These are phyloP conservation scores for Champsocephalus gunnari DNA, from an alignment of 2,797 vertebrate genomes.

Conservation along the genomic window DNA sequence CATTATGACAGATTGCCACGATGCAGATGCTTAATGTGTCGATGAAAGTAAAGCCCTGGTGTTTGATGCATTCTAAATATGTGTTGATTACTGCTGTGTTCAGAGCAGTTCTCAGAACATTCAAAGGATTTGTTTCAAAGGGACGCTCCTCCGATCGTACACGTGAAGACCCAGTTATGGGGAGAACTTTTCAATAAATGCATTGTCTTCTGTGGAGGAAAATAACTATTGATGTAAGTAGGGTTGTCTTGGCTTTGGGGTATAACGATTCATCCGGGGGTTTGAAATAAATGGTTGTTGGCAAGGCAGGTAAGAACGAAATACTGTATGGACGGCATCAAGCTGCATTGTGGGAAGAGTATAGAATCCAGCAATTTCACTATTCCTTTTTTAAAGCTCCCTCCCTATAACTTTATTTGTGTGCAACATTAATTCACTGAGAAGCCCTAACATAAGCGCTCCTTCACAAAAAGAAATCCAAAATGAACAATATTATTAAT, in stretches of 20 bases:
- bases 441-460: not conserved
- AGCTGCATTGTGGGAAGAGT: not conserved
- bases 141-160: not conserved
- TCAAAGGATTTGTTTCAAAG: constrained; percentile 13
- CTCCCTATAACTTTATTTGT: not conserved
- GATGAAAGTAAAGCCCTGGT: constrained; percentile 59
- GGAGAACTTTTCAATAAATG: not conserved
- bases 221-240: not conserved
- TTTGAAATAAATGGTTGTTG: not conserved
- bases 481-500: not conserved
- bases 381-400: not conserved
- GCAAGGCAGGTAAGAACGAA: not conserved
- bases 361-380: not conserved
- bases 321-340: not conserved
- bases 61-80: constrained; percentile 39
- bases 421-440: not conserved
- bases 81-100: constrained; percentile 39
- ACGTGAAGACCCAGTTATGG: not conserved
- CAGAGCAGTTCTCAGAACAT: constrained; percentile 12
- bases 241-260: not conserved
- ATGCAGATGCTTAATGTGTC: constrained; percentile 54
- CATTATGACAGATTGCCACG: constrained; percentile 59
- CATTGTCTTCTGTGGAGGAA: not conserved
- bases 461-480: too few species aligned
- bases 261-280: not conserved